Evolutionary conservation across 2,797 vertebrate species (phyloP), one percentile per base, ranked within the genome.

Genomic region (Limosa lapponica): DNA sequence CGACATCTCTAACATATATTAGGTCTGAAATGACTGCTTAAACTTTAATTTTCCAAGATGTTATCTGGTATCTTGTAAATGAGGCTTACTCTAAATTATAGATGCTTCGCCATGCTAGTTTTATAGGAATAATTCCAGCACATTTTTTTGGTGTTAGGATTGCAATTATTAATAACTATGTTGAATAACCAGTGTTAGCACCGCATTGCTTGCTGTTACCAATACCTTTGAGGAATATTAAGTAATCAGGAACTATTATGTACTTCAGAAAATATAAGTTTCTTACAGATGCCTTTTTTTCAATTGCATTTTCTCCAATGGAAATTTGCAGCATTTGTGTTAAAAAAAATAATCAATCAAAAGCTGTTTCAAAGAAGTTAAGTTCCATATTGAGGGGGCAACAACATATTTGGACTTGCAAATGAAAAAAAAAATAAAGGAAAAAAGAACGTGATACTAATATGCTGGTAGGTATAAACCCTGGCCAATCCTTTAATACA

Each of bases 101-200:
- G 18, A 25, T 69, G 7, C 13, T 89, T 83, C 30, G 34, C 61
- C 24, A 22, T 52, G 39, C 16, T 79, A 36, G 10, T 49, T 62
- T 66, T 75, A 46, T 24, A 79, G 55, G 17, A 80, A 37, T 44
- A 57, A 62, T 89, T 61, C 19, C 16, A 66, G 30, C 44, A 80
- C 8, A 30, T 69, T 84, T 82, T 82, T 82, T 91, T n/a, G n/a
- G 16, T 61, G 34, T 43, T 73, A 59, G 62, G 84, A 54, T 72
- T 39, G 10, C 17, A 70, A 11, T 48, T 87, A 55, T 59, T 95
- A 80, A 59, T 70, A 94, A 23, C 16, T 66, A 19, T 58, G 22
- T 49, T 52, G 52, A 58, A 66, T 39, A 74, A 18, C 23, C 32
- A 46, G 2, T 28, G 7, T 46, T 81, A 58, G 15, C 30, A 41